phyloP scores from a whole-genome alignment of 23 tunicate genomes.

The Halocynthia aurantium region DNA sequence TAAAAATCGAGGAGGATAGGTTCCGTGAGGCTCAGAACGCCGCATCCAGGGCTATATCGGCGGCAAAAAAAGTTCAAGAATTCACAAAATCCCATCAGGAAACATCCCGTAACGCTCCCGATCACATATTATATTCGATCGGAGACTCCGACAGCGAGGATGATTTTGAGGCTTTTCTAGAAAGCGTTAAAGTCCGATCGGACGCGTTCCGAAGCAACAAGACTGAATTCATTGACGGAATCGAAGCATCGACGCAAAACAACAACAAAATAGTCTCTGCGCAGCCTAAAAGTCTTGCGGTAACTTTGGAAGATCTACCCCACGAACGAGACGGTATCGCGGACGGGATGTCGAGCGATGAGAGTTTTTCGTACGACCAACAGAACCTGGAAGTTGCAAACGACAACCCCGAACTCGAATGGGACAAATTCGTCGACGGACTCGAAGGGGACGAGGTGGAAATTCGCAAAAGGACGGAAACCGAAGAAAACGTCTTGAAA shows the following conservation, averaged over 20 bases:
- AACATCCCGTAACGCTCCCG: background rate
- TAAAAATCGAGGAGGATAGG: conserved; percentile 69
- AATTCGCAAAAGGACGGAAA: too few species aligned
- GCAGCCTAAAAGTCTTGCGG: conserved; percentile 1
- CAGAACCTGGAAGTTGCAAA: background rate
- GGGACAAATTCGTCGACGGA: conserved; percentile 65
- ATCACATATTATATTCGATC: conserved; percentile 10
- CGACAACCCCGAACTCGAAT: conserved; percentile 38
- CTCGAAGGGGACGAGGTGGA: background rate
- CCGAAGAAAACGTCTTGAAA: too few species aligned
- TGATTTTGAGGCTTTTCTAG: conserved; percentile 74
- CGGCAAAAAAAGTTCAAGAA: conserved; percentile 22
- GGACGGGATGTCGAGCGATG: conserved; percentile 84
- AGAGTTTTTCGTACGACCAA: conserved; percentile 28
- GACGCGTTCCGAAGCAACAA: conserved; percentile 53
- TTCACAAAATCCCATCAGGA: background rate
- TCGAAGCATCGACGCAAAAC: background rate
- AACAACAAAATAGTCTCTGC: conserved; percentile 15
- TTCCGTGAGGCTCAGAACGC: conserved; percentile 64
- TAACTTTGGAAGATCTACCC: background rate
- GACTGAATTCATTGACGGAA: conserved; percentile 7
- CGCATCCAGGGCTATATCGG: conserved; percentile 57
- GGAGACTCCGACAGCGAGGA: conserved; percentile 72
- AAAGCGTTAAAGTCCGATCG: conserved; percentile 66
- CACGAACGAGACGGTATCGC: conserved; percentile 50